Evolutionary conservation across 1,140 invertebrate species (phyloP), one percentile per base, ranked within the genome.

Genomic region (Zaprionus gabonicus): DNA sequence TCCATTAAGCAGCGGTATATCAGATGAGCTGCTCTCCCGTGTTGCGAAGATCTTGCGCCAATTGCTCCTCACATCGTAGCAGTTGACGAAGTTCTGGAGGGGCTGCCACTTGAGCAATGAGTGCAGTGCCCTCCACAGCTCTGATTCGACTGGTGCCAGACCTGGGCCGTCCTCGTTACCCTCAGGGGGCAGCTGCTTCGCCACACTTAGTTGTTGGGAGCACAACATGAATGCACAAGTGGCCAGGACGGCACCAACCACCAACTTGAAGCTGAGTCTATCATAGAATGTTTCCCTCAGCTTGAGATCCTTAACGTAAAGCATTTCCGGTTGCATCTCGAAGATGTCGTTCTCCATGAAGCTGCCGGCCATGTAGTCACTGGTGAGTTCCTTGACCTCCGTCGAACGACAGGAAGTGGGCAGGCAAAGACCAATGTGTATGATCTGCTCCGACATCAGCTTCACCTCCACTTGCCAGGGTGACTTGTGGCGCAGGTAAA

Each of bases 391-490:
- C 49, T 91, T 68, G n/a, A 93, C 80, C 56, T 93, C 92, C 31
- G 59, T 31, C 7, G 85, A 84, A 0, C 51, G 34, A 20, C 92
- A 93, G 2, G 88, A 46, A 59, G 71, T 86, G n/a, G 92, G 92
- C 67, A 93, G 44, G 64, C 92, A 93, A 13, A 93, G 72, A 0
- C 92, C 92, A 23, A 93, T 78, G 66, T 93, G 92, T n/a, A 93
- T 64, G 9, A 93, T 82, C 62, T 86, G 76, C 55, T 93, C 92
- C 1, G 91, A 78, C 82, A 92, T 86, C 17, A 93, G 65, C 67
- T 93, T 92, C 23, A 92, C 81, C 67, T 93, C 91, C 28, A 93
- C 83, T 67, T 93, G 92, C 92, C 92, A 93, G 0, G 92, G 92
- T 0, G 92, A 93, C 4, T 65, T 67, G 57, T 93, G 92, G 7